These are phyloP conservation scores for Sciaenops ocellatus DNA, from an alignment of 2,797 vertebrate species.

Conservation along the genomic window DNA sequence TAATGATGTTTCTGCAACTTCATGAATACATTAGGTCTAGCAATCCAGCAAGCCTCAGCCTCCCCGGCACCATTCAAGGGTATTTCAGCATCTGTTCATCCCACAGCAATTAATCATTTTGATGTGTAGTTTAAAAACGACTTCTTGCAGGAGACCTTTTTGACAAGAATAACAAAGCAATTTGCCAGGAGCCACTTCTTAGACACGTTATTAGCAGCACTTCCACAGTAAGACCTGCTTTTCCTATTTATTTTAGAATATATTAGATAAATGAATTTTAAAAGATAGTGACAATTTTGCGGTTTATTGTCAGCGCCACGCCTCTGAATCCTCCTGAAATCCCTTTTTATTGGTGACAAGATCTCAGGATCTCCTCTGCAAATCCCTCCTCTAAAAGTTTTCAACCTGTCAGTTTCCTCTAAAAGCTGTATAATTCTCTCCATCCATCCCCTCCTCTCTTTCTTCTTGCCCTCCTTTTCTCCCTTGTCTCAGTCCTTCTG, in stretches of 20 bases:
- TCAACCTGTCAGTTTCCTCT: slow-evolving; percentile 82
- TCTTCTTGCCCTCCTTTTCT: slow-evolving; percentile 69
- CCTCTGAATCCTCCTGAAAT: slow-evolving; percentile 79
- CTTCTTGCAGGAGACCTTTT: slow-evolving; percentile 90
- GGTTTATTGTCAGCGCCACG: slow-evolving; percentile 72
- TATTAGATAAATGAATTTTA: slow-evolving; percentile 85
- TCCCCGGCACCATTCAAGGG: slow-evolving; percentile 90
- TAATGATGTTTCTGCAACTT: slow-evolving; percentile 93
- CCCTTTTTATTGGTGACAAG: slow-evolving; percentile 85
- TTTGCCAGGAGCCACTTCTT: slow-evolving; percentile 96
- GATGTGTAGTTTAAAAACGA: slow-evolving; percentile 97
- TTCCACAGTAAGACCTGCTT: slow-evolving; percentile 86
- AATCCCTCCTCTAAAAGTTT: slow-evolving; percentile 87
- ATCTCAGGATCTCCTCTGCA: slow-evolving; percentile 81
- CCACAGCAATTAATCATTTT: slow-evolving; percentile 99
- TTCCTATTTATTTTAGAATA: slow-evolving; percentile 52
- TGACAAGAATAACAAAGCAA: slow-evolving; percentile 99
- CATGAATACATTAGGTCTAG: slow-evolving; percentile 91
- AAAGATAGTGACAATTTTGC: slow-evolving; percentile 74
- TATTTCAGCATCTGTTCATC: slow-evolving; percentile 97
- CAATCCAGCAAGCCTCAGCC: slow-evolving; percentile 87
- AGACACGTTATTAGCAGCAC: slow-evolving; percentile 94
- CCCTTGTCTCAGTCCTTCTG: slow-evolving; percentile 74
- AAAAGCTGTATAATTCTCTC: slow-evolving; percentile 82
- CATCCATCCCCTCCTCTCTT: slow-evolving; percentile 68